Conservation (phyloP, 2,113 vertebrate species). For the Neolamprologus toae region DNA sequence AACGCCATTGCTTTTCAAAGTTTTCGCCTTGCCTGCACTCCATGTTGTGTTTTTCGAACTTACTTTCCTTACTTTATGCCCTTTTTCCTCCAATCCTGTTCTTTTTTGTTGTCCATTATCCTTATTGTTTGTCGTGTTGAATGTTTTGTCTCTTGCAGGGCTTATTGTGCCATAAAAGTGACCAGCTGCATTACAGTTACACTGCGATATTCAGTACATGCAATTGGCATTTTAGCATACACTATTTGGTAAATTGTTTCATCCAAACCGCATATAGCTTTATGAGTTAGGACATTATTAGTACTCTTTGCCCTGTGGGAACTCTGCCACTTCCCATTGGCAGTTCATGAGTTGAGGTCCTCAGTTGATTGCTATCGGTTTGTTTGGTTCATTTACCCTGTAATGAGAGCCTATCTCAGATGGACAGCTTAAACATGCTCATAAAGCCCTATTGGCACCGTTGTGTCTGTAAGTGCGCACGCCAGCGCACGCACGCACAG, state of each 20-base stretch:
- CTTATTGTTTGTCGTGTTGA: background rate
- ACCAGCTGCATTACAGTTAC: background rate
- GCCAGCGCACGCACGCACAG: background rate
- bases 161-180: background rate
- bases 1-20: background rate
- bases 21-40: background rate
- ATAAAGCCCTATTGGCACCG: conserved; percentile 18
- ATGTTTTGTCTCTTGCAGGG: background rate
- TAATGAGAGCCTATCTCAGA: conserved; percentile 48
- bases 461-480: background rate
- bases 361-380: conserved; percentile 41
- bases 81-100: background rate
- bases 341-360: conserved; percentile 1
- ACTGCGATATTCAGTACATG: background rate
- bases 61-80: background rate
- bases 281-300: background rate
- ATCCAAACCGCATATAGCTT: background rate
- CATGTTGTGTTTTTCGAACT: background rate
- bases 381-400: conserved; percentile 55
- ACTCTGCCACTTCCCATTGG: conserved; percentile 22
- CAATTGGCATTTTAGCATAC: background rate
- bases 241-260: background rate
- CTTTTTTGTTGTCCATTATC: background rate
- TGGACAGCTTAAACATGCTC: conserved; percentile 53
- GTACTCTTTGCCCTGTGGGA: background rate